Conservation (phyloP, 2,113 vertebrate genomes). For the Ophthalmolycus amberensis region DNA sequence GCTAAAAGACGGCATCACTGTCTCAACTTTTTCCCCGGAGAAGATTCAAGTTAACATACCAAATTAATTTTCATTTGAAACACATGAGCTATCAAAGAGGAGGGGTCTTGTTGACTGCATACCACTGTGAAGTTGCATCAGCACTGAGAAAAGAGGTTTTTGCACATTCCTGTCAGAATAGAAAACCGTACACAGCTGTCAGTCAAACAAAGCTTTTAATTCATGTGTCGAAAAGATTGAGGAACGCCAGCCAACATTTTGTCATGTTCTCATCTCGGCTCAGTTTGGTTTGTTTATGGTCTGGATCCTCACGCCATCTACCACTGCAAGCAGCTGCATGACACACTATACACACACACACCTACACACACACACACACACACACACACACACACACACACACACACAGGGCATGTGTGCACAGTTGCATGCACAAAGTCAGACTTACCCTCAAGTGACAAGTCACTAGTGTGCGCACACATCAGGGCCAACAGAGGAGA, state of each 20-base stretch:
- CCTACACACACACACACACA: neutral
- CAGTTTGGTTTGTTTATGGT: constrained; percentile 47
- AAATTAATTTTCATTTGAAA: neutral
- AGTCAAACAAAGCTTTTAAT: neutral
- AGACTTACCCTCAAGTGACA: constrained; percentile 46
- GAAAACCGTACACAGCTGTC: neutral
- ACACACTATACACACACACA: neutral
- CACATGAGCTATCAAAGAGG: neutral
- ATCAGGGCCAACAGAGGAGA: constrained; percentile 46
- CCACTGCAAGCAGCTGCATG: constrained; percentile 42
- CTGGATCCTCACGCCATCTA: constrained; percentile 38
- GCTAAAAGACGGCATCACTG: neutral
- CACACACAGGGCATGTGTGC: constrained; percentile 28
- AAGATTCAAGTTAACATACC: neutral
- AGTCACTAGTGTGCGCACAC: constrained; percentile 35
- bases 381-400: neutral
- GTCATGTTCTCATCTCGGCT: constrained; percentile 44
- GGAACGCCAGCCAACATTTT: constrained; percentile 35
- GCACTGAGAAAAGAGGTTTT: neutral
- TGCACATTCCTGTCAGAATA: neutral
- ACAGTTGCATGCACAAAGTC: constrained; percentile 39
- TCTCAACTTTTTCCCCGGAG: neutral
- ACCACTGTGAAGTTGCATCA: neutral
- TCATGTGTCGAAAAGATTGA: constrained; percentile 14
- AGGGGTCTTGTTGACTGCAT: neutral